phyloP scores from a whole-genome alignment of 53 echinoderm and acorn worm species.

The Holothuria scabra region DNA sequence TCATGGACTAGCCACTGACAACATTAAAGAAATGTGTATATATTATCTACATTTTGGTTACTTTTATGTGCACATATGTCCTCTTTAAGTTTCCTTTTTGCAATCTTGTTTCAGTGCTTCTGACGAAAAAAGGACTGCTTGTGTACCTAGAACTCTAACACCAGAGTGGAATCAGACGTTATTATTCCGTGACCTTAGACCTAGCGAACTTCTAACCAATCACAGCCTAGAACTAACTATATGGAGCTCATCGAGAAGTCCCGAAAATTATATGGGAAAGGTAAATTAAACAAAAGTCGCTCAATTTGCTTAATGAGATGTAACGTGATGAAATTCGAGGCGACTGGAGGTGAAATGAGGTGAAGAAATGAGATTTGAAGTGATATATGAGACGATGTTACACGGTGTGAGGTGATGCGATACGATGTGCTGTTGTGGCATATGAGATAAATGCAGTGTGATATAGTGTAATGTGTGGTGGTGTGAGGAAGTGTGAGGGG shows the following conservation, averaged over 20 bases:
- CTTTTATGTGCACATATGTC: too few species aligned
- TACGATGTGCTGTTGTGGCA: background rate
- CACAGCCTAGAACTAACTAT: slow-evolving; percentile 86
- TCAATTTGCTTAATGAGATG: background rate
- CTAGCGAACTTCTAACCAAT: slow-evolving; percentile 70
- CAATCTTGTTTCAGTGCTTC: background rate
- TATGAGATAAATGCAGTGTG: background rate
- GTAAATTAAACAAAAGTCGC: slow-evolving; percentile 30
- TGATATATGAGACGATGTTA: background rate
- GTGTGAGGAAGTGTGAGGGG: too few species aligned
- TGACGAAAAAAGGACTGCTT: slow-evolving; percentile 51
- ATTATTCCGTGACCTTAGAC: slow-evolving; percentile 79
- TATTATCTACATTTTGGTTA: too few species aligned
- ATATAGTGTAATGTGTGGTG: background rate
- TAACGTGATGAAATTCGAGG: background rate
- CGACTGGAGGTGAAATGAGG: background rate
- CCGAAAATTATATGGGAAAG: slow-evolving; percentile 89
- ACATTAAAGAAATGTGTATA: too few species aligned
- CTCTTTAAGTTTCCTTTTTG: too few species aligned
- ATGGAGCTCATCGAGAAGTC: slow-evolving; percentile 60
- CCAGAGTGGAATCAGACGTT: slow-evolving; percentile 97
- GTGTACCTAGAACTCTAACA: slow-evolving; percentile 86
- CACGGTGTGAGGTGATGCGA: background rate
- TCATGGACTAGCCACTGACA: too few species aligned
- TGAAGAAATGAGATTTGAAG: background rate